Evolutionary conservation across 2,113 vertebrate species (phyloP), one percentile per base, ranked within the genome.

Genomic region (Castor canadensis): DNA sequence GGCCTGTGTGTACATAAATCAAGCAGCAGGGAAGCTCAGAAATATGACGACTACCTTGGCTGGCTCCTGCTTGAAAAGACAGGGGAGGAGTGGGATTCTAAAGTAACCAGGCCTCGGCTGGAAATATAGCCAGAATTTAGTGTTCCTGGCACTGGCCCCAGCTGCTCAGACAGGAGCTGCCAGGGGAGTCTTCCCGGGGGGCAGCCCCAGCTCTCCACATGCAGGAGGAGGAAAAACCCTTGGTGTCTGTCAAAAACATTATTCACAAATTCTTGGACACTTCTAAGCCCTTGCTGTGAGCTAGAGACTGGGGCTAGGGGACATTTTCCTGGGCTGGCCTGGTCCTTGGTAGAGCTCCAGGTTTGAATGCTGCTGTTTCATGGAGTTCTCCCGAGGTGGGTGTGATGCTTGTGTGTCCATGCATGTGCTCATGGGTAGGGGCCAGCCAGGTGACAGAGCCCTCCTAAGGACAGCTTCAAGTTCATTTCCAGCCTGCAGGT

Each of bases 31-130:
- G 97, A 97, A 97, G 98, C 96, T 98, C 80, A 85, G 98, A 97
- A 98, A 97, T 89, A 98, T 98, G 98, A 98, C 97, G 97, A 98
- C 98, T 96, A 81, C 82, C 22, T 98, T 98, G 98, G 98, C 96
- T 89, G 96, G 96, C 97, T 98, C 91, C 96, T 81, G 89, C 98
- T 97, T 95, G 97, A 6, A 96, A 97, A 97, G 97, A 85, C 69
- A 43, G 26, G 97, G 79, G 87, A 58, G 86, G 56, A 20, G 80
- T 82, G 97, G 97, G 97, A 94, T 97, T 97, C 97, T 97, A 97
- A 98, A 98, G 98, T 96, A 98, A 98, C 97, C 97, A 90, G 97
- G 96, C 98, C 97, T 97, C 97, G 98, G 98, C 98, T 97, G 95
- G 96, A 98, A 97, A 97, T 20, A 94, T 96, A 94, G 97, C 97